phyloP scores from a whole-genome alignment of 1,140 invertebrate genomes.

The Schlechtendalia chinensis region DNA sequence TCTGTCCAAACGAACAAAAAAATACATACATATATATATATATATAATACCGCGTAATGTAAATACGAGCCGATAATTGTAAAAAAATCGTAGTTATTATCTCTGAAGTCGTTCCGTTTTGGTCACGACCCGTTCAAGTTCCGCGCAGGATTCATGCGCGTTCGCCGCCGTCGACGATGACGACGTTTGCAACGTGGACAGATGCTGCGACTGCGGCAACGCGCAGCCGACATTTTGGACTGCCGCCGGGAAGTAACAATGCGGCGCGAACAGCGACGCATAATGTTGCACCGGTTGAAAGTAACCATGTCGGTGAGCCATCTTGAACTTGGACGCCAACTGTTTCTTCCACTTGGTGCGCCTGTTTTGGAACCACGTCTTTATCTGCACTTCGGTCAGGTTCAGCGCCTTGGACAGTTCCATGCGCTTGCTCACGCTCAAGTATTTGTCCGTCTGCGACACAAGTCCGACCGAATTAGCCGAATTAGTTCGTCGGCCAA shows the following conservation, averaged over 20 bases:
- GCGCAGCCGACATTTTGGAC: neutral
- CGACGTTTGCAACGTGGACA: neutral
- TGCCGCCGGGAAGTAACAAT: constrained; percentile 24
- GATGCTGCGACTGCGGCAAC: neutral
- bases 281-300: constrained; percentile 44
- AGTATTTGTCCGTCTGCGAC: constrained; percentile 81
- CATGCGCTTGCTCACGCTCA: constrained; percentile 91
- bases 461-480: too few relatives aligned
- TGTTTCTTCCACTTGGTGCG: constrained; percentile 97
- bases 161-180: neutral
- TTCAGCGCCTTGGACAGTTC: constrained; percentile 84
- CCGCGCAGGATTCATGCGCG: neutral
- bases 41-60: too few relatives aligned
- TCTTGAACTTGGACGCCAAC: constrained; percentile 66
- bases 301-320: constrained; percentile 45
- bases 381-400: constrained; percentile 93
- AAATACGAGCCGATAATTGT: too few relatives aligned
- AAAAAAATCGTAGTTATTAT: too few relatives aligned
- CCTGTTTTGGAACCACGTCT: constrained; percentile 95
- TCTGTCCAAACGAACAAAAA: too few relatives aligned
- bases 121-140: neutral
- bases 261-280: constrained; percentile 30
- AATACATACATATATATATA: too few relatives aligned
- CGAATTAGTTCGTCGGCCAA: too few relatives aligned
- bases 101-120: constrained; percentile 8